These are phyloP conservation scores for Helogale parvula DNA, from an alignment of 2,113 vertebrate genomes.

Conservation along the genomic window DNA sequence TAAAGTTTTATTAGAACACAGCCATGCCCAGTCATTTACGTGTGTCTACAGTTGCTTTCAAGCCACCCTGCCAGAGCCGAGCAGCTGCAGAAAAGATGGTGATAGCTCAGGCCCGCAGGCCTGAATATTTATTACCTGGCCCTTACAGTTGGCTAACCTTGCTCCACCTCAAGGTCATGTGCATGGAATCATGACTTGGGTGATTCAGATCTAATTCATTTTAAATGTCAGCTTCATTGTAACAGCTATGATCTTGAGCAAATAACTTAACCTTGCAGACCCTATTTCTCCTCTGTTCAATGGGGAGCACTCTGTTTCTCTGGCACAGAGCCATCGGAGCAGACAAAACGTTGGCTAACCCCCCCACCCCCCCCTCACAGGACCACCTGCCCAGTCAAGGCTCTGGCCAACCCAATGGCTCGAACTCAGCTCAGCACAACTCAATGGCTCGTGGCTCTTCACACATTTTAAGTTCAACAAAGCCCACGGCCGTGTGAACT, in stretches of 20 bases:
- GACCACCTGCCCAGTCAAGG: not conserved
- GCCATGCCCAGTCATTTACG: fast-evolving
- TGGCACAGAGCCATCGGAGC: not conserved
- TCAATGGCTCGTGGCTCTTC: not conserved
- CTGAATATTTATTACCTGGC: not conserved
- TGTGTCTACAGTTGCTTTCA: not conserved
- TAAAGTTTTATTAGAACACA: not conserved
- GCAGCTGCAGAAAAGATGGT: not conserved
- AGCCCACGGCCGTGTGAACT: fast-evolving
- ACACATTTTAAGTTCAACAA: not conserved
- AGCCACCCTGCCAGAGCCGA: not conserved
- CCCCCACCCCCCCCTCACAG: fast-evolving
- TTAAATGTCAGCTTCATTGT: not conserved
- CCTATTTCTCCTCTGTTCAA: not conserved
- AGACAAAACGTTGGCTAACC: fast-evolving
- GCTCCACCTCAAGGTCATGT: not conserved
- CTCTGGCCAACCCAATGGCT: not conserved
- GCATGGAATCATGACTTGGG: not conserved
- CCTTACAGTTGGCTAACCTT: not conserved
- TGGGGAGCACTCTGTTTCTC: too few relatives aligned
- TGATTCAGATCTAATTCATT: not conserved
- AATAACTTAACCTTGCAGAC: not conserved
- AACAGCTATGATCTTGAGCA: not conserved
- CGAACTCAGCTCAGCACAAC: not conserved
- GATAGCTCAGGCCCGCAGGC: not conserved